Percentiles rank a stretch among this genome's conserved stretches.
Evolutionary conservation across 2,113 vertebrate genomes (phyloP).

Genomic region (Pimephales promelas): DNA sequence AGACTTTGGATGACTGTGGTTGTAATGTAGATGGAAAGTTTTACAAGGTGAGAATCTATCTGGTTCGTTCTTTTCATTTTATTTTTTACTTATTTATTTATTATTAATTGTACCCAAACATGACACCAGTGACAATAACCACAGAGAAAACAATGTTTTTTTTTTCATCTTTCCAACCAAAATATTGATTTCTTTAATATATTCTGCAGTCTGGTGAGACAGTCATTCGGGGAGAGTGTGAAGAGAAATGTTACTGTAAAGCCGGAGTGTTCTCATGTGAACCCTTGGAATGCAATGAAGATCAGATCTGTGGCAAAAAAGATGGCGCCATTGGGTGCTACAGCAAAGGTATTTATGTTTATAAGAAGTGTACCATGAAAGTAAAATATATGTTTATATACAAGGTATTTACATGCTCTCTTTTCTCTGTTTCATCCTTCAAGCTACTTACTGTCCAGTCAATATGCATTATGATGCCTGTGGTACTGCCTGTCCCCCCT

Average conservation of each 20-base stretch:
- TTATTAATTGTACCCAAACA: background rate
- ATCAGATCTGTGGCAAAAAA: constrained; percentile 47
- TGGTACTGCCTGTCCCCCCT: constrained; percentile 61
- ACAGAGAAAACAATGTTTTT: background rate
- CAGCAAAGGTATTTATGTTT: constrained; percentile 11
- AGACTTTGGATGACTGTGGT: constrained; percentile 61
- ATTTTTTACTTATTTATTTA: background rate
- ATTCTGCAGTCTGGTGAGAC: constrained; percentile 53
- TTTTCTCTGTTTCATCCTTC: background rate
- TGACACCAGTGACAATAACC: background rate
- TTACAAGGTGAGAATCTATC: constrained; percentile 53
- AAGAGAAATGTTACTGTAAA: constrained; percentile 52
- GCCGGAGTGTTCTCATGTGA: constrained; percentile 48
- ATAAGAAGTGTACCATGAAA: background rate
- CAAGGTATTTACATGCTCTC: background rate
- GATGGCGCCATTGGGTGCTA: constrained; percentile 49
- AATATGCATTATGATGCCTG: constrained; percentile 66
- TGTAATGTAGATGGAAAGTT: constrained; percentile 61
- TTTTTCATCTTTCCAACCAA: background rate
- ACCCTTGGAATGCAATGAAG: constrained; percentile 26
- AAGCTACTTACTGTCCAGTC: constrained; percentile 63
- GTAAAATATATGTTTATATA: background rate
- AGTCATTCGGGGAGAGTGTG: constrained; percentile 43
- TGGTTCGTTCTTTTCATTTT: background rate
- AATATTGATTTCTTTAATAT: background rate